phyloP scores from a whole-genome alignment of 2,113 vertebrate species.

The Setophaga petechia region DNA sequence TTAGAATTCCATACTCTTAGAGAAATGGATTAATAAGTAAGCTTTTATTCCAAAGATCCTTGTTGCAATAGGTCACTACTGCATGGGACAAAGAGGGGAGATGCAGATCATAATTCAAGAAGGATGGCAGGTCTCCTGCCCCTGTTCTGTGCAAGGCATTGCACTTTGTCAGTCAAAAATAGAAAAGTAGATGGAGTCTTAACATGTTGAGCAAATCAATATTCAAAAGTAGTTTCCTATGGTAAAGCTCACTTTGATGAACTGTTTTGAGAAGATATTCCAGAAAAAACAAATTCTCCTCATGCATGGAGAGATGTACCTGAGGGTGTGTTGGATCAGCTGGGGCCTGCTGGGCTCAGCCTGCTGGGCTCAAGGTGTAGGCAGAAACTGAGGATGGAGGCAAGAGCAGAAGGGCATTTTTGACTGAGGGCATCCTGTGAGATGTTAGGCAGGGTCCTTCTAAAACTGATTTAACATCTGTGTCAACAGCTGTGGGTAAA shows the following conservation, averaged over 20 bases:
- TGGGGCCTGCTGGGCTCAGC: not conserved
- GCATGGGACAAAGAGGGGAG: not conserved
- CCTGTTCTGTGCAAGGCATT: not conserved
- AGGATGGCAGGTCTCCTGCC: not conserved
- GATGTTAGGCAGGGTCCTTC: accelerated
- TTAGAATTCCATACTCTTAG: not conserved
- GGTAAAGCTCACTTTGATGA: not conserved
- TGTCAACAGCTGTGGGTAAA: not conserved
- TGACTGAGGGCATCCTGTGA: not conserved
- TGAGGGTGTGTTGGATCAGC: not conserved
- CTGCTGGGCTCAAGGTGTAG: not conserved
- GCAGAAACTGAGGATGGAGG: not conserved
- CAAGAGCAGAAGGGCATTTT: not conserved
- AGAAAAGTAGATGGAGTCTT: not conserved
- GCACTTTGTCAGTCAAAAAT: not conserved
- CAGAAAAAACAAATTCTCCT: not conserved
- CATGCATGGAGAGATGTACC: not conserved
- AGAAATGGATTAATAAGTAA: not conserved
- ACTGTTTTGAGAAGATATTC: not conserved
- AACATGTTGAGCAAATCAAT: not conserved
- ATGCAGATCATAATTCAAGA: not conserved
- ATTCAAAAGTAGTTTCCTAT: not conserved
- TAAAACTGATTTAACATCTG: not conserved
- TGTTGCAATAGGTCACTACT: not conserved
- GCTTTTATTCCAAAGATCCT: not conserved